A percentile compares a stretch with the other conserved stretches of the same genome.
Conservation (phyloP, 2,797 vertebrate species). For the Leuciscus waleckii region DNA sequence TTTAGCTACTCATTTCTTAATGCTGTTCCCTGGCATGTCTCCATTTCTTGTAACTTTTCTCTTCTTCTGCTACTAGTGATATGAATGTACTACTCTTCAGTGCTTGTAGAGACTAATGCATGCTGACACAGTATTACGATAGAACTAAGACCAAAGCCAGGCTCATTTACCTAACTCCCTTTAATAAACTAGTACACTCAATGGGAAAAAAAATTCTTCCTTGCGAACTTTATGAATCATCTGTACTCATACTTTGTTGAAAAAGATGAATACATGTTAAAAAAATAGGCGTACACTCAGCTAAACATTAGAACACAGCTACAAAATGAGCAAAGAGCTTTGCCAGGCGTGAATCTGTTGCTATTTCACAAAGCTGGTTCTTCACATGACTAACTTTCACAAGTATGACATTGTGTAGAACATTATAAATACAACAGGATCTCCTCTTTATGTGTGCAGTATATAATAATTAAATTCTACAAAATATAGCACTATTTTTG, state of each 20-base stretch:
- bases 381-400: slow-evolving; percentile 75
- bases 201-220: slow-evolving; percentile 63
- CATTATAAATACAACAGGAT: slow-evolving; percentile 49
- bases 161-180: slow-evolving; percentile 57
- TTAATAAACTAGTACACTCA: slow-evolving; percentile 67
- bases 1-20: slow-evolving; percentile 70
- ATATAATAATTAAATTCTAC: neutral
- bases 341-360: slow-evolving; percentile 73
- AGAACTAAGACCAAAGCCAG: slow-evolving; percentile 38
- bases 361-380: slow-evolving; percentile 78
- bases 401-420: slow-evolving; percentile 62
- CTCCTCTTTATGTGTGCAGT: neutral
- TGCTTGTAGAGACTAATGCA: slow-evolving; percentile 74
- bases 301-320: slow-evolving; percentile 69
- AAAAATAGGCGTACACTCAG: slow-evolving; percentile 62
- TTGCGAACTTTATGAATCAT: slow-evolving; percentile 73
- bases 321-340: slow-evolving; percentile 69
- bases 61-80: slow-evolving; percentile 51
- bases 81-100: slow-evolving; percentile 58
- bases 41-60: slow-evolving; percentile 73
- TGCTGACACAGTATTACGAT: slow-evolving; percentile 66
- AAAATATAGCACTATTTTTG: neutral
- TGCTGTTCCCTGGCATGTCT: slow-evolving; percentile 67
- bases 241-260: slow-evolving; percentile 65
- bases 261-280: slow-evolving; percentile 63